A percentile compares a stretch with the other conserved stretches of the same genome.
Conservation (phyloP, 2,797 vertebrate genomes). For the Helostoma temminkii region DNA sequence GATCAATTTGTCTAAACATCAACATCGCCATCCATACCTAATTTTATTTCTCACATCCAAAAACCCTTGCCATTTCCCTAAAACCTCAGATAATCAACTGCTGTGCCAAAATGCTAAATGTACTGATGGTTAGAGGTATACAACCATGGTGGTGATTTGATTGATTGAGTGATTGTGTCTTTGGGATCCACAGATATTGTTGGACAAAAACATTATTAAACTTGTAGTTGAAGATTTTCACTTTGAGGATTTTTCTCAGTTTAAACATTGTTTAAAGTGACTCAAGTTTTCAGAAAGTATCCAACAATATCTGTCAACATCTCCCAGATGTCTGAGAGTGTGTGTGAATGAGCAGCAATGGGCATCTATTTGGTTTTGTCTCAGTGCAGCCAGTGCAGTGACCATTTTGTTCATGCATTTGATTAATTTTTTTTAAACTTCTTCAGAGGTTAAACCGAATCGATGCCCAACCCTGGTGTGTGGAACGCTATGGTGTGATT, state of each 20-base stretch:
- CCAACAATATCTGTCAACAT: slow-evolving; percentile 53
- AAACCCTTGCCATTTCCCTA: slow-evolving; percentile 34
- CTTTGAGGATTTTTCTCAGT: not conserved
- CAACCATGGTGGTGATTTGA: slow-evolving; percentile 51
- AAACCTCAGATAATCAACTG: slow-evolving; percentile 64
- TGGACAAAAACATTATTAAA: slow-evolving; percentile 3
- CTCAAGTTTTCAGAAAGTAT: not conserved
- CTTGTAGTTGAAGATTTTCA: not conserved
- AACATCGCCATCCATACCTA: slow-evolving; percentile 59
- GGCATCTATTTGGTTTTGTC: slow-evolving; percentile 53
- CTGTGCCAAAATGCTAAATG: slow-evolving; percentile 58
- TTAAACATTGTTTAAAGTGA: not conserved
- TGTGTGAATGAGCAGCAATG: slow-evolving; percentile 10
- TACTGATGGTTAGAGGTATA: slow-evolving; percentile 61
- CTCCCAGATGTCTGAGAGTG: slow-evolving; percentile 14
- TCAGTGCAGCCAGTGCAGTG: not conserved
- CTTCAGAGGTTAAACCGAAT: slow-evolving; percentile 42
- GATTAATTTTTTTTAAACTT: not conserved
- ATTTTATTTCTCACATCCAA: slow-evolving; percentile 53
- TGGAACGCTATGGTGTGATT: slow-evolving; percentile 22
- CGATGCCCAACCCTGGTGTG: slow-evolving; percentile 38
- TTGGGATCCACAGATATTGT: slow-evolving; percentile 51
- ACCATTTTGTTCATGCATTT: too few species aligned
- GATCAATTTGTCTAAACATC: slow-evolving; percentile 66
- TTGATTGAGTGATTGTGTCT: slow-evolving; percentile 15